Evolutionary conservation across 2,888 invertebrate species (phyloP).

Genomic region (Carabus problematicus): DNA sequence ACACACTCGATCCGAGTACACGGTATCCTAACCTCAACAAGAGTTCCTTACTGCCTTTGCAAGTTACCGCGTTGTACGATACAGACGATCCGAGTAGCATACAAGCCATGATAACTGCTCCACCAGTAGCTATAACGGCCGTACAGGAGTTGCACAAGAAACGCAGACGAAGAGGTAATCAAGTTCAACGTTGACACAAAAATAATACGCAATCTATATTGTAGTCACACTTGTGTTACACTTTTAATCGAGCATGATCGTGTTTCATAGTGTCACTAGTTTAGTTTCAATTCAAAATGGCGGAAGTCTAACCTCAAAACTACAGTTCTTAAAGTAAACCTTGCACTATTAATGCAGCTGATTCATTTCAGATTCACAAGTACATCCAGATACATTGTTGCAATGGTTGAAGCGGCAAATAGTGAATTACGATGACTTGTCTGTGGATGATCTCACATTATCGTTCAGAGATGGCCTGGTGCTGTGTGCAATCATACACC

Average conservation of each 20-base stretch:
- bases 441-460: slow-evolving; percentile 70
- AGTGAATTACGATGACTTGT: slow-evolving; percentile 66
- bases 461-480: slow-evolving; percentile 74
- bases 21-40: slow-evolving; percentile 86
- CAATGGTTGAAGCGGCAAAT: slow-evolving; percentile 81
- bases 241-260: not conserved
- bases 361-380: slow-evolving; percentile 65
- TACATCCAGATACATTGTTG: slow-evolving; percentile 77
- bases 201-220: not conserved
- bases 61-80: slow-evolving; percentile 75
- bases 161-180: slow-evolving; percentile 68
- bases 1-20: slow-evolving; percentile 86
- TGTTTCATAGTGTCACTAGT: not conserved
- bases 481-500: slow-evolving; percentile 77
- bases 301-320: slow-evolving; percentile 8
- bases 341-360: slow-evolving; percentile 1
- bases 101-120: slow-evolving; percentile 30
- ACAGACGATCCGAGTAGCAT: slow-evolving; percentile 72
- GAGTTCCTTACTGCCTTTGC: slow-evolving; percentile 76
- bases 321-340: slow-evolving; percentile 6
- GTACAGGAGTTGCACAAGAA: slow-evolving; percentile 69
- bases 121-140: slow-evolving; percentile 49
- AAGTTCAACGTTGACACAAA: too few species aligned
- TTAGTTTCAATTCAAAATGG: slow-evolving; percentile 9
- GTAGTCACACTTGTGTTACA: slow-evolving; percentile 8